Evolutionary conservation across 92 coral and sea anemone species (phyloP).

Genomic region (Anthopleura xanthogrammica): DNA sequence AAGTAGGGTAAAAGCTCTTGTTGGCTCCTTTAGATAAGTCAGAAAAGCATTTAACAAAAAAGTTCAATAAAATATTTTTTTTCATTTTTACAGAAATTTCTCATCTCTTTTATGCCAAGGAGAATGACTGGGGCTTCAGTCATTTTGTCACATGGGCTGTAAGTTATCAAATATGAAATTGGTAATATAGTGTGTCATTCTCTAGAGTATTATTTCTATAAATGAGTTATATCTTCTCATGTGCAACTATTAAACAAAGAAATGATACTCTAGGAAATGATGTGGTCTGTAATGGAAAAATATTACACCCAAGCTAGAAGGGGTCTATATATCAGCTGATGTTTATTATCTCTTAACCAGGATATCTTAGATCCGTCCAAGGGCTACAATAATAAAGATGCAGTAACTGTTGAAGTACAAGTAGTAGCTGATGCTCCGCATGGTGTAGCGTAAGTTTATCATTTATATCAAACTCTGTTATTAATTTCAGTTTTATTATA

Average conservation of each 20-base stretch:
- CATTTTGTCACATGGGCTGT: constrained; percentile 93
- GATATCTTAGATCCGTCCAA: constrained; percentile 85
- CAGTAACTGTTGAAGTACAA: constrained; percentile 85
- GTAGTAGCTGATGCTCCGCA: constrained; percentile 98
- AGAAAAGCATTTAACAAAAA: too few species aligned
- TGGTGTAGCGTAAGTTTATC: constrained; percentile 93
- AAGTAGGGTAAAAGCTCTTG: too few species aligned
- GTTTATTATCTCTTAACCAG: constrained; percentile 29
- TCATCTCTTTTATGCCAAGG: constrained; percentile 94
- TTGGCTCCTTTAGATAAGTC: too few species aligned
- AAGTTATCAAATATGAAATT: constrained; percentile 31
- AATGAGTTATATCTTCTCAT: too few species aligned
- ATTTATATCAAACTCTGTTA: too few species aligned
- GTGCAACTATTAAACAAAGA: too few species aligned
- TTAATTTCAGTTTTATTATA: too few species aligned
- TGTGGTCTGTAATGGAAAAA: too few species aligned
- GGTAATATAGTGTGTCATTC: not conserved
- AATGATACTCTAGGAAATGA: too few species aligned
- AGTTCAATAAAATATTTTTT: not conserved
- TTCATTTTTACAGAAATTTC: constrained; percentile 68
- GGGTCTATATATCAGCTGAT: too few species aligned
- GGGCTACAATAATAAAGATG: constrained; percentile 85
- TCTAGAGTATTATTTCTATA: too few species aligned
- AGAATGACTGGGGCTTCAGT: constrained; percentile 99
- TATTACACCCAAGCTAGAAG: too few species aligned